Conservation (phyloP, 30 jellyfish, hydroid and myxozoan genomes). For the Hydractinia symbiolongicarpus region DNA sequence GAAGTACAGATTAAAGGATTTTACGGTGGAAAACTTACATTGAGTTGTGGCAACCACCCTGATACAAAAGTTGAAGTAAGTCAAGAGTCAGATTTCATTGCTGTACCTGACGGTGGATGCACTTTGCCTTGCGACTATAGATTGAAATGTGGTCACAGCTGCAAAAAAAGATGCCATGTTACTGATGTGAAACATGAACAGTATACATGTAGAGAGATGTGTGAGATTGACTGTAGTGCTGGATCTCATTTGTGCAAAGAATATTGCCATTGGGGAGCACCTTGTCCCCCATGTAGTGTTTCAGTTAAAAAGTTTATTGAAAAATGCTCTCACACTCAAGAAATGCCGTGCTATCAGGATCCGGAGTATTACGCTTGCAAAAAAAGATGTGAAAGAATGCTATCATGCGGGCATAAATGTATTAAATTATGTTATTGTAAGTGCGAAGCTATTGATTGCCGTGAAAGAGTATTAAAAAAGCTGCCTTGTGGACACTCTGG, state of each 20-base stretch:
- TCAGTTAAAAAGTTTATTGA: constrained; percentile 36
- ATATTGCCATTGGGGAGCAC: constrained; percentile 38
- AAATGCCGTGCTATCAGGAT: constrained; percentile 31
- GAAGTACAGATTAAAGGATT: constrained; percentile 18
- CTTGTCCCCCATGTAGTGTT: constrained; percentile 56
- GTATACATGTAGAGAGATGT: constrained; percentile 30
- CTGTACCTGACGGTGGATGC: constrained; percentile 89
- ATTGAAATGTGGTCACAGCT: constrained; percentile 61
- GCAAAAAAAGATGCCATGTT: constrained; percentile 60
- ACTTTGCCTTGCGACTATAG: constrained; percentile 32
- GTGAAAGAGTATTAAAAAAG: neutral
- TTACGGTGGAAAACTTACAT: constrained; percentile 22
- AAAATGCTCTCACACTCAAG: constrained; percentile 34
- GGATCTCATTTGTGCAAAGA: constrained; percentile 15
- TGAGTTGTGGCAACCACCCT: constrained; percentile 51
- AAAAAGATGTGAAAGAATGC: constrained; percentile 31
- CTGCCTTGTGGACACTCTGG: constrained; percentile 15
- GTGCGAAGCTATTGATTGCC: neutral
- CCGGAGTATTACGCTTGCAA: constrained; percentile 32
- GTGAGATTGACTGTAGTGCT: constrained; percentile 31
- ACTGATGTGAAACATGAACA: constrained; percentile 35
- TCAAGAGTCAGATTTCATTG: constrained; percentile 25
- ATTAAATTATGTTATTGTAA: constrained; percentile 21
- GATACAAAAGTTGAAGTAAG: constrained; percentile 29
- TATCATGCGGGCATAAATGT: constrained; percentile 64